Evolutionary conservation across 2,797 vertebrate species (phyloP), one percentile per base, ranked within the genome.

Genomic region (Varecia variegata): DNA sequence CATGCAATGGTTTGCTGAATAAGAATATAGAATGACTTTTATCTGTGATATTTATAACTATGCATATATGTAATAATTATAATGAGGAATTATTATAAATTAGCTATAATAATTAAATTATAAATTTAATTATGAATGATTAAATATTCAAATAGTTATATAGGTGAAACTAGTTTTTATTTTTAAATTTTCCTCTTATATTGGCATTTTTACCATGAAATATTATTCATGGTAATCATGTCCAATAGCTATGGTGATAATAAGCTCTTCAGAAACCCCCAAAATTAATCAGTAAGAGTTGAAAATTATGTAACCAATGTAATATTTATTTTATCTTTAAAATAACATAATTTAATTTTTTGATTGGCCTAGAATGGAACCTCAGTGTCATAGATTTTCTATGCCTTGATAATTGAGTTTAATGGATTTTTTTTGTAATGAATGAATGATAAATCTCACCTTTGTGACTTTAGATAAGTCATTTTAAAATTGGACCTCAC

Each of bases 381-480:
- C 47, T 70, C 38, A 71, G 32, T 50, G 5, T 54, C n/a, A 45
- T 47, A 82, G 1, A 56, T 50, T 77, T 83, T 96, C 76, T 76
- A 2, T 54, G 58, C 1, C 3, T 90, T 81, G 54, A 35, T 84
- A 81, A 90, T 76, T n/a, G 32, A 56, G 3, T 45, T 58, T 71
- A 62, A 35, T 77, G 7, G 32, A 62, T 88, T 96, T 94, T 86
- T 85, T 77, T 74, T 92, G 52, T 32, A 32, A 88, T 52, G 2
- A 0, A 14, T 9, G 85, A 87, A 67, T 79, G 25, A 85, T n/a
- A 35, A 56, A 52, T 74, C 2, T 54, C 27, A 85, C 14, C 32
- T 54, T 89, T 96, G 32, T 73, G 13, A 85, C 40, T 81, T 90
- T 52, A 71, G 6, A 32, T 38, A 32, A 85, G 12, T 73, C n/a